Conservation (phyloP, 2,113 vertebrate species). For the Acinonyx jubatus region DNA sequence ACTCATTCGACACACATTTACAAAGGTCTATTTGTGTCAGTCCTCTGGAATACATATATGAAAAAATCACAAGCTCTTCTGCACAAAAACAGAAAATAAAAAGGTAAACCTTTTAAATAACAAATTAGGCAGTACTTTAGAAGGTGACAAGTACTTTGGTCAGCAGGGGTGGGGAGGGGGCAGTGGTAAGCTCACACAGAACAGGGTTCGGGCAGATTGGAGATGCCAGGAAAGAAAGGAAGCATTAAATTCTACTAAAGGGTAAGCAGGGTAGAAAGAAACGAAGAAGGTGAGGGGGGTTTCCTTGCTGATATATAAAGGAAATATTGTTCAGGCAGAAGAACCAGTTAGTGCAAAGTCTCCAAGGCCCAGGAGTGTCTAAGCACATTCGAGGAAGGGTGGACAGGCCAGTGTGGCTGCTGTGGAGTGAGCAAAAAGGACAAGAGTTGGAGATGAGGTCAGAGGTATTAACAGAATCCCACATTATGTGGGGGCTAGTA, state of each 20-base stretch:
- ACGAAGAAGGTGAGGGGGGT: not conserved
- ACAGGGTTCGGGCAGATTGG: too few relatives aligned
- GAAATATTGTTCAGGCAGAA: not conserved
- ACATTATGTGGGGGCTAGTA: not conserved
- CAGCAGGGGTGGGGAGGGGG: too few relatives aligned
- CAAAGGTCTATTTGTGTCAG: not conserved
- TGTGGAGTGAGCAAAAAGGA: not conserved
- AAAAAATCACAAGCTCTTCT: not conserved
- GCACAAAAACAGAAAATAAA: not conserved
- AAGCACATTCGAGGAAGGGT: not conserved
- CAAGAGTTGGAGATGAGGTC: not conserved
- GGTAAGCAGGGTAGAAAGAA: not conserved
- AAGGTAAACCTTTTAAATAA: not conserved
- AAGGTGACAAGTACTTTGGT: not conserved
- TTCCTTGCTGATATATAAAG: not conserved
- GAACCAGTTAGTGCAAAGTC: not conserved
- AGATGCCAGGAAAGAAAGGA: not conserved
- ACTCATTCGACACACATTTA: not conserved
- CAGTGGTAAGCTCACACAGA: not conserved
- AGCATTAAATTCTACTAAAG: not conserved
- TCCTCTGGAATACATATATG: not conserved
- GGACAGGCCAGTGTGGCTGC: not conserved
- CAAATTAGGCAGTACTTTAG: not conserved
- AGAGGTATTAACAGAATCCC: not conserved
- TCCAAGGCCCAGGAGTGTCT: not conserved